Base-by-base conservation (phyloP, 2,113 vertebrate genomes). In the Asarcornis scutulata region DNA sequence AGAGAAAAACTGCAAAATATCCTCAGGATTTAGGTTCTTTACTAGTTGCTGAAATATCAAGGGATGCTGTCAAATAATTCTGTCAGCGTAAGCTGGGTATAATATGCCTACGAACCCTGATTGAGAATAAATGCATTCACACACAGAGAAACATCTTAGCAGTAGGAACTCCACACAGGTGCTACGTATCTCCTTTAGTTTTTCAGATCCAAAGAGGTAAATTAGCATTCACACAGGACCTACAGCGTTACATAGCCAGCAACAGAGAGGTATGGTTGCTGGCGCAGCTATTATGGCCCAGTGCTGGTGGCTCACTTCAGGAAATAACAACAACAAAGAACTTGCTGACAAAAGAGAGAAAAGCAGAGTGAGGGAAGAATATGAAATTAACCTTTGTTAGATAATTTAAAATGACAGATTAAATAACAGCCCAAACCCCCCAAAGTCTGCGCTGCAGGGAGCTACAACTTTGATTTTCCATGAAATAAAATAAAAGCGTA, bases 31-130 rank as follows among this genome's bases (percentile, higher is more conserved):
- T 55, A 11, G 42, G 63, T 38, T 88, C 67, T 87, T 46, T 29
- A 17, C 40, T 50, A 29, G 67, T 36, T 2, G 11, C 79, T 29
- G 67, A 92, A 95, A 15, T 72, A 95, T 87, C 91, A 89, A 66
- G 83, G 88, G 90, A 92, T 59, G 83, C 93, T 87, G 92, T 91
- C 96, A 94, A 89, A 92, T 66, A 95, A 85, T 91, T 93, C 91
- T 69, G 77, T 78, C 88, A 75, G 73, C 66, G 8, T 22, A 60
- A 90, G 58, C 86, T 34, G 2, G n/a, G 62, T 10, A 17, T 76
- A 55, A 96, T 69, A 95, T 79, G 88, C 84, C 91, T 32, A 23
- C 21, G 66, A 91, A 84, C 3, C 71, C 67, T 71, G 34, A 64
- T 1, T 36, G 92, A 40, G 86, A 90, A 88, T 7, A 60, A 94